Evolutionary conservation across 2,113 vertebrate species (phyloP), one percentile per base, ranked within the genome.

Genomic region (Gymnarchus niloticus): DNA sequence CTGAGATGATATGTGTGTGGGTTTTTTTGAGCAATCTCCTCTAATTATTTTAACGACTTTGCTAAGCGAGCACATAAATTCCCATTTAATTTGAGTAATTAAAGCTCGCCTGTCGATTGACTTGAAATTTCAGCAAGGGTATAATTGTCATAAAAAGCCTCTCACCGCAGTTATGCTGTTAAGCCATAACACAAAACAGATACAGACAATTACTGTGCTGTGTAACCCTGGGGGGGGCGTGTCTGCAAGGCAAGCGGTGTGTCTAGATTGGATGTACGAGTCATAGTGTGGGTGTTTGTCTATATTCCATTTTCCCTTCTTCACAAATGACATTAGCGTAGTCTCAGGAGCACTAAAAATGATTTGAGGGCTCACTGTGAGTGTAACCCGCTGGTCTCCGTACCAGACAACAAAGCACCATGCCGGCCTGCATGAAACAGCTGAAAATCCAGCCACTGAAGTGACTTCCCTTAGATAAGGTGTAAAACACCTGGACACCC

Each of bases 71-170:
- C 84, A 59, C 86, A 88, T 87, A 84, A 86, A 84, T 41, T 76
- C 54, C 76, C 48, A 87, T 91, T 91, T 91, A 90, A 90, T 91
- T 90, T 87, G 81, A 76, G 83, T 91, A 91, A 91, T 92, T 93
- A 93, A 91, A 91, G 89, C 87, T 86, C 61, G 77, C 33, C 85
- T 83, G 86, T 87, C 84, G 87, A 92, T 89, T 90, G 91, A 91
- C 83, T 91, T 25, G 85, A 69, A 3, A 88, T 87, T 87, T 87
- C 86, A 86, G 88, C 80, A 77, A 88, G 87, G 90, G 86, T 91
- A 85, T 92, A 91, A 92, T 92, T 90, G 90, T 88, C 88, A 83
- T 88, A 87, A 89, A 89, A 87, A 87, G 87, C 89, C 88, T 88
- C 83, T 88, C 65, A 90, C 92, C 92, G 61, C 90, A 91, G 87